Evolutionary conservation across 2,888 invertebrate species (phyloP), one percentile per base, ranked within the genome.

Genomic region (Cephus nigrinus): DNA sequence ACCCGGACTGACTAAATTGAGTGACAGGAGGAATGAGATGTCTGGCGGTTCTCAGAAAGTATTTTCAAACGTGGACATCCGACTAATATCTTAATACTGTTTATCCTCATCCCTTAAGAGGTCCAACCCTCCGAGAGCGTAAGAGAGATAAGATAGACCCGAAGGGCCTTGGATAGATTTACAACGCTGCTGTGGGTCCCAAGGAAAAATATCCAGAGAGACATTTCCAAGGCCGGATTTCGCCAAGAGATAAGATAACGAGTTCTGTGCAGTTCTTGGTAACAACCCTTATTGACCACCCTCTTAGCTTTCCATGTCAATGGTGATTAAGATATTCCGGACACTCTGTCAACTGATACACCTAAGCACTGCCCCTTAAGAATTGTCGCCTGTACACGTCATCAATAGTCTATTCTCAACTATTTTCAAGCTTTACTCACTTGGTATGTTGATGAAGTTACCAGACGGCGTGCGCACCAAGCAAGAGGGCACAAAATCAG

Each of bases 401-500:
- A 40, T 40, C 40, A 4, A 5, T 15, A 40, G 15, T 0, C 1
- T n/a, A n/a, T 15, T 71, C 2, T 71, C 11, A n/a, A 30, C 5
- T 0, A 71, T 71, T 30, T 11, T 2, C 4, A 15, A 31, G 71
- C 12, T 71, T 74, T 79, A 90, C 91, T 90, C 95, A 93, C 96
- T 96, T 92, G 97, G 97, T 94, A 97, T 97, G 87, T 90, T 91
- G 94, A 97, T 97, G 92, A 97, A 96, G 93, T 97, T 97, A 92
- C 97, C 97, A 86, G 97, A 97, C 86, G 97, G 97, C 84, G 97
- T 97, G 92, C 97, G 94, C 89, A 97, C 97, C 90, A 97, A 95
- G 92, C 97, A 97, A 91, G 97, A 96, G 86, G 97, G 97, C 92
- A 97, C 97, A 92, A 97, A 96, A 92, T 97, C 97, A 86, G 96